Base-by-base conservation (phyloP, 2,888 invertebrate species). In the Bedellia somnulentella region DNA sequence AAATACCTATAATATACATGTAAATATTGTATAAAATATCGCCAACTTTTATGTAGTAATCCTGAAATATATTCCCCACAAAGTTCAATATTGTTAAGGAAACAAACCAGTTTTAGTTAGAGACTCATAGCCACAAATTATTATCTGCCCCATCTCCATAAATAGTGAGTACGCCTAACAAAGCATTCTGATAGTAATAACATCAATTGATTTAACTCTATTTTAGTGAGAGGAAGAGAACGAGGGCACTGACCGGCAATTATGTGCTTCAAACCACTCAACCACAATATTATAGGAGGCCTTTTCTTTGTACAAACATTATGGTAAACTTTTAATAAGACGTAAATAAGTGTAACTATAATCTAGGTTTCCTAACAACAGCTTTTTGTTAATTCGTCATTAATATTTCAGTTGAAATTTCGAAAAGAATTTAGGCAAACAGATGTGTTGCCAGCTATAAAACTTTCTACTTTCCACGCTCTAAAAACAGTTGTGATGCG, bases 401-500 rank as follows among this genome's bases (percentile, higher is more conserved):
- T 26, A 26, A 26, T 26, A 14, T 26, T 26, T 14, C 14, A 26
- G 12, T 10, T 16, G n/a, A n/a, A n/a, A n/a, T 18, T 27, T 18
- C 10, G 16, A 28, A 36, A 36, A 40, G 38, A 45, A 45, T 40
- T 49, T 47, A 45, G 42, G 44, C 49, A 52, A 52, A 50, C 47
- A 50, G 45, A 50, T 57, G 55, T 53, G 57, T 59, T 63, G 52
- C 52, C 50, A 56, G 22, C 21, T 18, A 54, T 48, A 48, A 55
- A 61, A 71, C 73, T 73, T 71, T 73, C 73, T 71, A 71, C 71
- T 70, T 70, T 71, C 70, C 71, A 68, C 67, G 71, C 71, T 73
- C 73, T 67, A 70, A 71, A 73, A 70, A 68, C 64, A 60, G 61
- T 66, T 61, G 60, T 60, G 64, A 66, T 57, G 59, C 25, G n/a